These are phyloP conservation scores for Drosophila barbarae DNA, from an alignment of 2,888 invertebrate species.

Conservation along the genomic window DNA sequence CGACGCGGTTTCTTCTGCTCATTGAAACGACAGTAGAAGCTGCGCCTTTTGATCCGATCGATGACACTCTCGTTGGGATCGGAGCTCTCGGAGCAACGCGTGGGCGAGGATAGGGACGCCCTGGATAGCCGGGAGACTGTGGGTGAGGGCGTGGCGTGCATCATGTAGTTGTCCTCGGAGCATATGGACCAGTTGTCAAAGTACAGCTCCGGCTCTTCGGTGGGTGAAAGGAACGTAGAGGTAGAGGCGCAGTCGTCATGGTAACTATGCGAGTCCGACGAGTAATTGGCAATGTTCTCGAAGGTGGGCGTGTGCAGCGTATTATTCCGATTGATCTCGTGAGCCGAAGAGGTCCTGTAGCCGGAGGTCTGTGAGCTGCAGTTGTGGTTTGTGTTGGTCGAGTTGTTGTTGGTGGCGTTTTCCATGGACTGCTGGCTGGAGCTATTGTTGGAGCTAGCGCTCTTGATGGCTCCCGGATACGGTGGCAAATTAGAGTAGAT, in stretches of 20 bases:
- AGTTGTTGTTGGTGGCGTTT: constrained; percentile 68
- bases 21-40: constrained; percentile 93
- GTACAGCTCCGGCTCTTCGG: constrained; percentile 81
- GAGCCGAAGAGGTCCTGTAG: constrained; percentile 74
- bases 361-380: constrained; percentile 74
- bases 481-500: constrained; percentile 75
- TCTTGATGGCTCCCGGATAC: constrained; percentile 68
- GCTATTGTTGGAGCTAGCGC: constrained; percentile 67
- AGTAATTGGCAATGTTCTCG: constrained; percentile 78
- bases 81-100: constrained; percentile 76
- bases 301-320: constrained; percentile 75
- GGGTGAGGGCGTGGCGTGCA: constrained; percentile 77
- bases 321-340: constrained; percentile 78
- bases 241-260: constrained; percentile 80
- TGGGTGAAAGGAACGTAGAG: constrained; percentile 82
- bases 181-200: constrained; percentile 86
- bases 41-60: constrained; percentile 92
- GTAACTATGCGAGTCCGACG: constrained; percentile 78
- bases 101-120: constrained; percentile 79
- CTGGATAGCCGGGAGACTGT: constrained; percentile 79
- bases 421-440: constrained; percentile 66
- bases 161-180: constrained; percentile 81
- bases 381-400: constrained; percentile 71
- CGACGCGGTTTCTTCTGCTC: constrained; percentile 88
- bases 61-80: constrained; percentile 87